phyloP scores from a whole-genome alignment of 2,797 vertebrate genomes.

The Galago senegalensis region DNA sequence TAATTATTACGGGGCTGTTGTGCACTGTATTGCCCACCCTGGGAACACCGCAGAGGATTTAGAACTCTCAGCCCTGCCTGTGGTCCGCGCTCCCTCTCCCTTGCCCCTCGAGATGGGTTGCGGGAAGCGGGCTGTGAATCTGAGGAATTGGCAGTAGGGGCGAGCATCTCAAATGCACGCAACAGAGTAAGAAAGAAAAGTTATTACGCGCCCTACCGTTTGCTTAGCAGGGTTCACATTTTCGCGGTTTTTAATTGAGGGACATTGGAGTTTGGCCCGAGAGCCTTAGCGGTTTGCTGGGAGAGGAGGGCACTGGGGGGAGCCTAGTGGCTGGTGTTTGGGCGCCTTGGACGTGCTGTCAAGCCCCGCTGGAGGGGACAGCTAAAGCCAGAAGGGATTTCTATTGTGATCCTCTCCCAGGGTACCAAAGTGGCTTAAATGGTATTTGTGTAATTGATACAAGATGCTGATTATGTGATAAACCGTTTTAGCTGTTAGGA shows the following conservation, averaged over 20 bases:
- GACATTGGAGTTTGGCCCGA: conserved; percentile 77
- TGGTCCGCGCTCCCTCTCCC: background rate
- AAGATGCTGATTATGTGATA: conserved; percentile 56
- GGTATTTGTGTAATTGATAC: conserved; percentile 68
- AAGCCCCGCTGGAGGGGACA: conserved; percentile 72
- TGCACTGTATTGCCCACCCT: background rate
- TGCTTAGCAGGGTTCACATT: conserved; percentile 68
- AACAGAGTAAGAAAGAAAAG: background rate
- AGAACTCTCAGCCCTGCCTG: background rate
- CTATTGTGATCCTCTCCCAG: conserved; percentile 66
- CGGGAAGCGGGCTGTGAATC: conserved; percentile 53
- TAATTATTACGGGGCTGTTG: background rate
- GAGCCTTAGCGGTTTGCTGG: conserved; percentile 86
- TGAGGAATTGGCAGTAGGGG: background rate
- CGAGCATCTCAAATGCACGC: background rate
- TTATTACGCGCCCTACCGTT: conserved; percentile 57
- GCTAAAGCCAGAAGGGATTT: conserved; percentile 77
- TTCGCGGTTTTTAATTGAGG: conserved; percentile 77
- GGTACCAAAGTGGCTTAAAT: conserved; percentile 66
- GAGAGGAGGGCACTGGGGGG: conserved; percentile 83
- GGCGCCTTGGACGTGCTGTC: conserved; percentile 70
- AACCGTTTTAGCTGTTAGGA: conserved; percentile 52
- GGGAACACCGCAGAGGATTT: background rate
- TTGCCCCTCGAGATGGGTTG: background rate
- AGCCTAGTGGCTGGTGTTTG: conserved; percentile 71